Base-by-base conservation (phyloP, 2,888 invertebrate genomes). In the Subacronicta megacephala region DNA sequence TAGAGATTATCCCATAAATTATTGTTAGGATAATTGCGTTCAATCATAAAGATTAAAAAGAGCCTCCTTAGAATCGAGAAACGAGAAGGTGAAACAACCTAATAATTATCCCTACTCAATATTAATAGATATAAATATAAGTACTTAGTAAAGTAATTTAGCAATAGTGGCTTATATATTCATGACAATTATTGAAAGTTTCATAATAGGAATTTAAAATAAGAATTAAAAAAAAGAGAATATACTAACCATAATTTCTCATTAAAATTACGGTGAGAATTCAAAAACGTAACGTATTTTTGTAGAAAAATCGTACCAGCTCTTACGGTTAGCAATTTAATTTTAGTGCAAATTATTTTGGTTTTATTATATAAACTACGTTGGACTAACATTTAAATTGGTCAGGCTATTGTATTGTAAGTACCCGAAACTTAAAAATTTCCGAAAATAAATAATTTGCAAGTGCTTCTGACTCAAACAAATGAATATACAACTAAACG, bases 11-110 rank as follows among this genome's bases (percentile, higher is more conserved):
- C 29, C 33, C 44, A 58, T 75, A 72, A 65, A 61, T 58, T 71
- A 58, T 54, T 58, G 26, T 58, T 47, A 44, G 9, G 40, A 61
- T 65, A 71, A 75, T 72, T 71, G 47, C 42, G 37, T 56, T 26
- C 50, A 33, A 47, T 49, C 54, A 53, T 51, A 56, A 42, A 44
- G 17, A 53, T 55, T 71, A 60, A 55, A 41, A 65, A 49, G 38
- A 65, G 26, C 47, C 52, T 57, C 35, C 36, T 61, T 40, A 18
- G 33, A 56, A 56, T 41, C 38, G 35, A 56, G 49, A 58, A 54
- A 46, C 12, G 37, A 58, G 15, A 56, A 40, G 53, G 52, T 51
- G 23, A 73, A 37, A 53, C 1, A 55, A 60, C 46, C 52, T 29
- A 54, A n/a, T n/a, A n/a, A n/a, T n/a, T n/a, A n/a, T n/a, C n/a